These are phyloP conservation scores for Bombus cullumanus DNA, from an alignment of 1,140 invertebrate genomes.

Conservation along the genomic window DNA sequence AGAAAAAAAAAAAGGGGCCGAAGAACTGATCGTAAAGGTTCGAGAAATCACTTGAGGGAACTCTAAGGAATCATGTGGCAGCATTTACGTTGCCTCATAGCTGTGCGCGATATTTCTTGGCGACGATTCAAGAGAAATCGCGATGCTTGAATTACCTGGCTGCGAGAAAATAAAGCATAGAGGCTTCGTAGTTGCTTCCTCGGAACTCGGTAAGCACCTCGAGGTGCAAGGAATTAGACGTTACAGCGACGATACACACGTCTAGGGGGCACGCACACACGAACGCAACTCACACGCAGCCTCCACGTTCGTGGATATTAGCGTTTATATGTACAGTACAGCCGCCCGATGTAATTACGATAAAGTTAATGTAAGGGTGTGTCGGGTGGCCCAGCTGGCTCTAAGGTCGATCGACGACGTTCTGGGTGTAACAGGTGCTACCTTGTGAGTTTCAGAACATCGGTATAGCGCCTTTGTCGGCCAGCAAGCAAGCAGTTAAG, in stretches of 20 bases:
- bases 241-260: constrained; percentile 29
- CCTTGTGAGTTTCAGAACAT: constrained; percentile 63
- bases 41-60: constrained; percentile 8
- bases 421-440: constrained; percentile 73
- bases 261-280: not conserved
- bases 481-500: constrained; percentile 46
- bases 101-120: constrained; percentile 27
- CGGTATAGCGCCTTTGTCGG: constrained; percentile 52
- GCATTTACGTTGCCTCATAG: constrained; percentile 1
- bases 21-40: not conserved
- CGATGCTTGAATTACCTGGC: constrained; percentile 21
- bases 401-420: constrained; percentile 63
- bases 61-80: constrained; percentile 6
- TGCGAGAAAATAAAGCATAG: constrained; percentile 17
- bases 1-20: not conserved
- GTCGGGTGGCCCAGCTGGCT: constrained; percentile 61
- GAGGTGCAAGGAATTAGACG: constrained; percentile 59
- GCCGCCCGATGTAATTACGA: constrained; percentile 75
- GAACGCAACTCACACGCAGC: not conserved
- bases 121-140: constrained; percentile 51
- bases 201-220: constrained; percentile 48
- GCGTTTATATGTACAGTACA: constrained; percentile 43
- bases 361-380: constrained; percentile 74
- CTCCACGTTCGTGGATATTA: constrained; percentile 25
- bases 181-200: constrained; percentile 26